Percentiles rank a stretch among this genome's conserved stretches.
These are phyloP conservation scores for Sylvietta virens DNA, from an alignment of 2,113 vertebrate species.

Conservation along the genomic window DNA sequence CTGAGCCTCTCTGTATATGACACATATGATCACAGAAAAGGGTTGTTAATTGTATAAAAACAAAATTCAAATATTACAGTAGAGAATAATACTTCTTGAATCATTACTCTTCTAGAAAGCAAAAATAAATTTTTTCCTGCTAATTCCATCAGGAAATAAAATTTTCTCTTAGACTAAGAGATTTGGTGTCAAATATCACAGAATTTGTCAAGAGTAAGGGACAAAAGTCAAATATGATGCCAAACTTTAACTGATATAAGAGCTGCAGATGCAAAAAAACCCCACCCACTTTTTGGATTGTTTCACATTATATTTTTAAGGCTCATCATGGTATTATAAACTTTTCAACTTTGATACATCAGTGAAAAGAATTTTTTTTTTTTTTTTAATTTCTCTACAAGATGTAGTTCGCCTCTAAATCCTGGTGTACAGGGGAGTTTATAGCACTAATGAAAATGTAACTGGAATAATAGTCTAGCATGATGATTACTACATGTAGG, in stretches of 20 bases:
- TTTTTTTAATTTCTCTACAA: background rate
- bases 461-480: constrained; percentile 2
- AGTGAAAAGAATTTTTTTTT: background rate
- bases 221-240: background rate
- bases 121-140: background rate
- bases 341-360: background rate
- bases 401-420: background rate
- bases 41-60: background rate
- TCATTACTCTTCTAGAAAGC: background rate
- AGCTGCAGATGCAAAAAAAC: background rate
- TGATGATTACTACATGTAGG: background rate
- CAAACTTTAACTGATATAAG: background rate
- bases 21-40: background rate
- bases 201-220: background rate
- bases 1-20: background rate
- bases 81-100: background rate
- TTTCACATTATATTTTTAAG: background rate
- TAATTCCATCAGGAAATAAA: background rate
- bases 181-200: background rate
- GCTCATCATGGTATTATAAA: background rate
- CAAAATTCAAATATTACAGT: background rate
- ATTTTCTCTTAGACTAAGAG: background rate
- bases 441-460: constrained; percentile 13
- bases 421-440: background rate
- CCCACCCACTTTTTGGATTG: background rate